A percentile compares a stretch with the other conserved stretches of the same genome.
phyloP scores from a whole-genome alignment of 1,140 invertebrate species.

The Drosophila leontia region DNA sequence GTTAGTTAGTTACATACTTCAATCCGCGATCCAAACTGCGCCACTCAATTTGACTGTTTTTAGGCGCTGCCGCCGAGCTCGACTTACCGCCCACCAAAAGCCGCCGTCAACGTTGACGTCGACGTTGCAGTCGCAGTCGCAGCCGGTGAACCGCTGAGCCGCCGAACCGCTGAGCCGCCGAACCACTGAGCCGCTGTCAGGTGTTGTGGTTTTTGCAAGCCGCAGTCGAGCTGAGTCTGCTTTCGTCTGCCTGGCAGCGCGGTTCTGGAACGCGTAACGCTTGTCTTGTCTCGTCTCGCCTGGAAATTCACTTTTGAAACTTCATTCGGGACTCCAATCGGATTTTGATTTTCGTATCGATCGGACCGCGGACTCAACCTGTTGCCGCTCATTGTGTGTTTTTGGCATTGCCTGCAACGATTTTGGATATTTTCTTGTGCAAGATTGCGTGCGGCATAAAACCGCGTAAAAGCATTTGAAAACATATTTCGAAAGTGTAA shows the following conservation, averaged over 20 bases:
- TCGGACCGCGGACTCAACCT: constrained; percentile 33
- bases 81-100: constrained; percentile 51
- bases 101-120: constrained; percentile 1
- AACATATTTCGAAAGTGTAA: constrained; percentile 49
- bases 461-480: constrained; percentile 32
- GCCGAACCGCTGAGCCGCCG: constrained; percentile 9
- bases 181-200: constrained; percentile 57
- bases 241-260: constrained; percentile 80
- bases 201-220: constrained; percentile 82
- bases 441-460: constrained; percentile 48
- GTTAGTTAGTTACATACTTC: constrained; percentile 35
- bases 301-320: constrained; percentile 30
- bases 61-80: constrained; percentile 32
- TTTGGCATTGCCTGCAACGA: constrained; percentile 22
- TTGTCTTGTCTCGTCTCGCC: constrained; percentile 31
- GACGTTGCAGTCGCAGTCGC: constrained; percentile 25
- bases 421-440: constrained; percentile 51
- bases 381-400: constrained; percentile 37
- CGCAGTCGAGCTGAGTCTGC: constrained; percentile 67
- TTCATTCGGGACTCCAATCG: constrained; percentile 41
- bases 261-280: constrained; percentile 77
- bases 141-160: constrained; percentile 19
- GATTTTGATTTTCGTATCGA: constrained; percentile 28
- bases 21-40: constrained; percentile 37
- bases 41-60: constrained; percentile 56